phyloP scores from a whole-genome alignment of 2,797 vertebrate species.

The Zenarchopterus dispar region DNA sequence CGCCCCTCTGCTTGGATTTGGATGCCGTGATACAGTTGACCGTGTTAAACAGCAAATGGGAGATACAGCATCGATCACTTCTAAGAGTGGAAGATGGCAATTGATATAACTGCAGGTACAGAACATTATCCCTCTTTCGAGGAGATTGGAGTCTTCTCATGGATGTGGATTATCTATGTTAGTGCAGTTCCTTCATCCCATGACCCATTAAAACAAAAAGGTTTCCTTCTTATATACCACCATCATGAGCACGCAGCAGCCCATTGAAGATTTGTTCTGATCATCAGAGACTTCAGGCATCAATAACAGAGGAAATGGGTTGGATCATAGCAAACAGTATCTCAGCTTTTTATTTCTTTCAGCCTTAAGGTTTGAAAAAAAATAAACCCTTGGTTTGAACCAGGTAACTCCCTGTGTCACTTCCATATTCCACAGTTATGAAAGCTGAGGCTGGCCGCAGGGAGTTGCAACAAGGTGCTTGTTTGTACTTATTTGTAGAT shows the following conservation, averaged over 20 bases:
- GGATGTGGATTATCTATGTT: conserved; percentile 67
- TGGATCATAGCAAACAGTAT: conserved; percentile 44
- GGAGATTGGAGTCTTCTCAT: conserved; percentile 57
- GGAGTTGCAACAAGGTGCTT: not conserved
- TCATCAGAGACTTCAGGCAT: conserved; percentile 49
- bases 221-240: conserved; percentile 28
- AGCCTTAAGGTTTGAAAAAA: conserved; percentile 27
- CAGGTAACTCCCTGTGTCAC: conserved; percentile 1
- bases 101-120: conserved; percentile 69
- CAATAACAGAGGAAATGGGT: conserved; percentile 34
- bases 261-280: conserved; percentile 50
- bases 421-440: not conserved
- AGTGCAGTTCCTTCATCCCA: conserved; percentile 27
- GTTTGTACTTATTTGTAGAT: no score
- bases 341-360: conserved; percentile 35
- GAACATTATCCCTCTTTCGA: conserved; percentile 68
- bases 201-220: conserved; percentile 53
- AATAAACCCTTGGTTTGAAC: conserved; percentile 17
- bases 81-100: conserved; percentile 60
- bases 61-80: conserved; percentile 65
- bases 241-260: conserved; percentile 13
- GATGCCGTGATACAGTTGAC: conserved; percentile 70
- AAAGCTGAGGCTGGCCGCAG: not conserved
- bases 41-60: conserved; percentile 75
- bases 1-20: conserved; percentile 70